Evolutionary conservation across 2,797 vertebrate species (phyloP).

Genomic region (Graptemys geographica): DNA sequence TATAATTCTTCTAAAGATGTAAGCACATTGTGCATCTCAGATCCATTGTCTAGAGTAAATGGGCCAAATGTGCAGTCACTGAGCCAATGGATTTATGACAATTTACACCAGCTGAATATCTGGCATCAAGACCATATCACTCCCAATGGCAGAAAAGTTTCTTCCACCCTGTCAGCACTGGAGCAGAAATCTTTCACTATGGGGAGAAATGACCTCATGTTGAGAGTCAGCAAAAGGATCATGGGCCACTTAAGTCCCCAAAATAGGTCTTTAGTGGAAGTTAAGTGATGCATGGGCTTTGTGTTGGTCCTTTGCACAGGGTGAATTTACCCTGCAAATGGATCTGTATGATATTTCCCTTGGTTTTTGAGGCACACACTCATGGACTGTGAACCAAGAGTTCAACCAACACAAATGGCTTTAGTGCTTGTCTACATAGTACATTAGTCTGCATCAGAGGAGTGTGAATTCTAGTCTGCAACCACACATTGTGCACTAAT

Average conservation of each 20-base stretch:
- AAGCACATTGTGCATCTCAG: neutral
- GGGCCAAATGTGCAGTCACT: neutral
- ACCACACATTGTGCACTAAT: neutral
- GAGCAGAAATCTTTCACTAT: neutral
- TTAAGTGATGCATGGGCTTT: neutral
- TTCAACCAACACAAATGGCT: neutral
- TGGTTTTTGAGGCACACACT: neutral
- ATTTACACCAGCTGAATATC: neutral
- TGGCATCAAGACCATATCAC: neutral
- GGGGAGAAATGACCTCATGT: neutral
- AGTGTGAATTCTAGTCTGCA: neutral
- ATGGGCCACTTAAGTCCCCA: rapidly evolving
- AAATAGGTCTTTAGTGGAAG: neutral
- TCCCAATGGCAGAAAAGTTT: neutral
- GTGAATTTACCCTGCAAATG: neutral
- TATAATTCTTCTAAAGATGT: neutral
- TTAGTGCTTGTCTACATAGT: neutral
- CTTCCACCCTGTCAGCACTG: neutral
- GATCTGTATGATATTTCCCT: neutral
- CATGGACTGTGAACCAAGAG: neutral
- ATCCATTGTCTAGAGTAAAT: neutral
- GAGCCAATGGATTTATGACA: neutral
- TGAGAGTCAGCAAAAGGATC: neutral
- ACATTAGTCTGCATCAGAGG: neutral
- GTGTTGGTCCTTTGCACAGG: neutral